Base-by-base conservation (phyloP, 2,888 invertebrate genomes). In the Volucella inanis region DNA sequence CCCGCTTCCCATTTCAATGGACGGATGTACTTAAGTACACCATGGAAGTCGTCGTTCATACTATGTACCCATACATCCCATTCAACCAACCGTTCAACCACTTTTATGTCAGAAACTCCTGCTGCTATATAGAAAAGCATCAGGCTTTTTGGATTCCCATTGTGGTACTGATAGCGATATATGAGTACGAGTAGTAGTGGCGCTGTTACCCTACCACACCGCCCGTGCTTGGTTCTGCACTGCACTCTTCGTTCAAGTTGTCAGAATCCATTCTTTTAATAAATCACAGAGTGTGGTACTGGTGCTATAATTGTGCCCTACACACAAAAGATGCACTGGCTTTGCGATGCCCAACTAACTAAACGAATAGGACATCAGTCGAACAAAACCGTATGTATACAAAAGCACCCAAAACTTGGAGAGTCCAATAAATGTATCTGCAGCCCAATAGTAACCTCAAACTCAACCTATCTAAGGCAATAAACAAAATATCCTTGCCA, bases 211-310 rank as follows among this genome's bases (percentile, higher is more conserved):
- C 50, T 59, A 78, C 49, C 18, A 52, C 14, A 8, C 18, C 47
- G 3, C 9, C 38, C 31, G 45, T 39, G 47, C 57, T 52, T 31
- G 41, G 43, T 50, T 59, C 70, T 11, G 22, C 18, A 54, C 79
- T 75, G 79, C 79, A 84, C 84, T 76, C 71, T 68, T 71, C 76
- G 80, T 76, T 76, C 71, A 61, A 81, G 81, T 77, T 85, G 85
- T 81, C 80, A 85, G 85, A 81, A 80, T 85, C 81, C 81, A 77
- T 85, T 85, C 85, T 85, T 85, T 84, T 85, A 81, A 85, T 85
- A 85, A 85, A 85, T 85, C 85, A 85, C 81, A 85, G 85, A 77
- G 85, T 85, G 85, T 81, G 85, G 81, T 85, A 81, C 61, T 68
- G 49, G 65, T 62, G 49, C 55, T 82, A 50, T 67, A 67, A 64